phyloP scores from a whole-genome alignment of 2,888 invertebrate genomes.

The Girardia tigrina region DNA sequence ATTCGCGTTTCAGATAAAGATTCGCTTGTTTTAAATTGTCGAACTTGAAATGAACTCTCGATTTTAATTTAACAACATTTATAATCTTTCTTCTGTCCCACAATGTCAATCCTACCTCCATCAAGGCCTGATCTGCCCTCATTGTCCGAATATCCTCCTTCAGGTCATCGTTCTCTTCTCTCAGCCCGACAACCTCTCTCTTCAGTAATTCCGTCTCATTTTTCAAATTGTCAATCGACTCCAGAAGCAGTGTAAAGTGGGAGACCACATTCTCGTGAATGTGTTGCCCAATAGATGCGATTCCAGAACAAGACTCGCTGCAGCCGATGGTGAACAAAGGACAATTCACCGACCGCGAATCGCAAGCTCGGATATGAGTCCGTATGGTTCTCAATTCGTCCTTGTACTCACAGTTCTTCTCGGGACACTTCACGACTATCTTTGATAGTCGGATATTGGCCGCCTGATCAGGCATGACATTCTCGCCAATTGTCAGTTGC shows the following conservation, averaged over 20 bases:
- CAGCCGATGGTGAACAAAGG: neutral
- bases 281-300: neutral
- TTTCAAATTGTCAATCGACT: neutral
- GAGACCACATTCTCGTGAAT: neutral
- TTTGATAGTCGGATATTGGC: no score
- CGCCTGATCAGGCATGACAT: no score
- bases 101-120: no score
- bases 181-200: neutral
- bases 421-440: no score
- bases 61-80: no score
- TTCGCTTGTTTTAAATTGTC: no score
- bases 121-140: no score
- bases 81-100: no score
- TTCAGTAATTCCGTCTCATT: neutral
- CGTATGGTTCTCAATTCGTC: neutral
- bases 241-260: neutral
- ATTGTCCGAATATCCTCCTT: neutral
- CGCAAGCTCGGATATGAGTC: neutral
- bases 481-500: no score
- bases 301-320: neutral
- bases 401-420: neutral
- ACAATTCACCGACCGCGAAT: neutral
- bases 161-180: neutral
- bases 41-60: no score
- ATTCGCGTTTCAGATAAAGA: no score